Conservation (phyloP, 1,140 invertebrate genomes). For the Wiebesia pumilae region DNA sequence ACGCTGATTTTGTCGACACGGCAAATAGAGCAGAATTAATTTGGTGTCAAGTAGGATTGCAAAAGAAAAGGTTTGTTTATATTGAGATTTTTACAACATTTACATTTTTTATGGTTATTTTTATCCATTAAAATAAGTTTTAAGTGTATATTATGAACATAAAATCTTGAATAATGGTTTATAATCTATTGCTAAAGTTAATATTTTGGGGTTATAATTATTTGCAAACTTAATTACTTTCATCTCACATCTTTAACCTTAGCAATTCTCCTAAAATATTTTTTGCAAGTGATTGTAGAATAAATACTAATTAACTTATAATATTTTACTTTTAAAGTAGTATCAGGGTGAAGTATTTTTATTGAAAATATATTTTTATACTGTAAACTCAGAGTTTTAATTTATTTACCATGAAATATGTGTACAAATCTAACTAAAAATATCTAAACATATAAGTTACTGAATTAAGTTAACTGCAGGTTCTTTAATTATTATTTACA, state of each 20-base stretch:
- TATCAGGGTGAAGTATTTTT: not conserved
- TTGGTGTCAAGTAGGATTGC: conserved; percentile 16
- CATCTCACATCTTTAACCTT: not conserved
- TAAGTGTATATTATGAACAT: not conserved
- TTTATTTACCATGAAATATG: not conserved
- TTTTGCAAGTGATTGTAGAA: not conserved
- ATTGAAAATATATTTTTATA: not conserved
- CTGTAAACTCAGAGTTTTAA: not conserved
- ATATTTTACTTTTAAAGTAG: not conserved
- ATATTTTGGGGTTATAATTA: conserved; percentile 36
- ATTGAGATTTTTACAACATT: not conserved
- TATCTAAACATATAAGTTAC: not conserved
- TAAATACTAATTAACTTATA: not conserved
- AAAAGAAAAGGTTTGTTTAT: conserved; percentile 39
- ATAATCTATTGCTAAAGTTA: not conserved
- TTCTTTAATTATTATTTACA: no score
- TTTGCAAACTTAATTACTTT: not conserved
- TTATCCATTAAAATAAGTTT: not conserved
- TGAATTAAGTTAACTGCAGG: no score
- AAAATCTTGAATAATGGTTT: not conserved
- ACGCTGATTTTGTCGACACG: not conserved
- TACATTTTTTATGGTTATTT: not conserved
- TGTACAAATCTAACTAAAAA: not conserved
- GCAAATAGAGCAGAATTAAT: conserved; percentile 23
- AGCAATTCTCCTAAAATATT: not conserved